These are phyloP conservation scores for Abrostola tripartita DNA, from an alignment of 2,888 invertebrate genomes.

Conservation along the genomic window DNA sequence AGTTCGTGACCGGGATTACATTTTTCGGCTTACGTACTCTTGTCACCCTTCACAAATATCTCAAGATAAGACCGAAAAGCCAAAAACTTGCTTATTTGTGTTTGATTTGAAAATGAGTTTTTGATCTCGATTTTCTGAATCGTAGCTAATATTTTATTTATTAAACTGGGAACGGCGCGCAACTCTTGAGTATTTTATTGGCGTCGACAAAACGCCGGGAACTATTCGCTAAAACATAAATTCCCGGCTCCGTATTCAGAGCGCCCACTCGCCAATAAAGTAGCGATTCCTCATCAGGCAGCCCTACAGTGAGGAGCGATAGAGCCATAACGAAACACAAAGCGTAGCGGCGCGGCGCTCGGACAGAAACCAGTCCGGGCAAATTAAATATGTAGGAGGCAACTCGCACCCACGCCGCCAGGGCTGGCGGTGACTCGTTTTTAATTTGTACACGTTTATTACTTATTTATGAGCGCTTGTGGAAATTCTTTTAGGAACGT, in stretches of 20 bases:
- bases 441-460: constrained; percentile 49
- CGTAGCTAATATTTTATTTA: constrained; percentile 35
- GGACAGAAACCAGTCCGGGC: constrained; percentile 86
- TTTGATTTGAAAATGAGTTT: constrained; percentile 42
- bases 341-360: constrained; percentile 81
- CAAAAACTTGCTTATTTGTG: constrained; percentile 36
- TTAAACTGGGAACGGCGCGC: constrained; percentile 36
- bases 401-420: constrained; percentile 76
- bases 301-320: constrained; percentile 71
- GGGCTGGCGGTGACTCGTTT: constrained; percentile 40
- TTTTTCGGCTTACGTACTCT: constrained; percentile 74
- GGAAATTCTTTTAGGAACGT: constrained; percentile 33
- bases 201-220: constrained; percentile 47
- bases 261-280: constrained; percentile 66
- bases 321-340: constrained; percentile 87
- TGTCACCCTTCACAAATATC: constrained; percentile 61
- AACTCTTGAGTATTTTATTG: constrained; percentile 47
- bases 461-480: constrained; percentile 45
- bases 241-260: constrained; percentile 56
- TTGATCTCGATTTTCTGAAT: constrained; percentile 19
- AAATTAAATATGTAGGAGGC: constrained; percentile 88
- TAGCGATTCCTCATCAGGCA: constrained; percentile 69
- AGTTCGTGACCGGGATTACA: constrained; percentile 77
- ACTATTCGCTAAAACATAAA: constrained; percentile 54
- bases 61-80: constrained; percentile 37